phyloP scores from a whole-genome alignment of 1,140 invertebrate species.

The Macrosteles quadrilineatus region DNA sequence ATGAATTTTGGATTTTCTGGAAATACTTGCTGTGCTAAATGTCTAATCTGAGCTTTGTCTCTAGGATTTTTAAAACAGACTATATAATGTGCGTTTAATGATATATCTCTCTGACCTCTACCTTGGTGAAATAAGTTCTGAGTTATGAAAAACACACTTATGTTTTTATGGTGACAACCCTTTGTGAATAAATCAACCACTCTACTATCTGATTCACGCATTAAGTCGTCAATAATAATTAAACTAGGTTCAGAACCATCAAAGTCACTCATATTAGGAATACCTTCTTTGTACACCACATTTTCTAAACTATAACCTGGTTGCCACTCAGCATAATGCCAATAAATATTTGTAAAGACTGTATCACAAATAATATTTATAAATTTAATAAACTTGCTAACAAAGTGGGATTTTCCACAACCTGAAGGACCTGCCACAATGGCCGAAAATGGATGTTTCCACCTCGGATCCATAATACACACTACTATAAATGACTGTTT shows the following conservation, averaged over 20 bases:
- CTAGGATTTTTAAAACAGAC: too few relatives aligned
- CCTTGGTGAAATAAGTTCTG: conserved; percentile 4
- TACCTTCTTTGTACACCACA: too few relatives aligned
- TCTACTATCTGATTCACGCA: not conserved
- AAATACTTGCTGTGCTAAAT: conserved; percentile 8
- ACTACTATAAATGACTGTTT: too few relatives aligned
- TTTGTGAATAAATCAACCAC: too few relatives aligned
- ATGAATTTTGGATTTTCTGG: conserved; percentile 9
- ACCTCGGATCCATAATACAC: not conserved
- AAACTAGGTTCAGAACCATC: not conserved
- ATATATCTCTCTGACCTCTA: too few relatives aligned
- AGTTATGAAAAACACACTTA: conserved; percentile 13
- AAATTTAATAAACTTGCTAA: not conserved
- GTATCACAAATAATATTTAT: not conserved
- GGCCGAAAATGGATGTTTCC: not conserved
- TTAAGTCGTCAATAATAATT: not conserved
- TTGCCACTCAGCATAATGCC: not conserved
- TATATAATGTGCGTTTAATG: too few relatives aligned
- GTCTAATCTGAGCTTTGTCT: conserved; percentile 8
- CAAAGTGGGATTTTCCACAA: not conserved
- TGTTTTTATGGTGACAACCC: not conserved
- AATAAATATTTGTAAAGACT: not conserved
- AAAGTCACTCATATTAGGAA: too few relatives aligned
- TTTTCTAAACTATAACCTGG: too few relatives aligned
- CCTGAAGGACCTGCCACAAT: not conserved